Percentiles rank a stretch among this genome's conserved stretches.
These are phyloP conservation scores for Halcyon smyrnensis DNA, from an alignment of 2,797 vertebrate genomes.

Conservation along the genomic window DNA sequence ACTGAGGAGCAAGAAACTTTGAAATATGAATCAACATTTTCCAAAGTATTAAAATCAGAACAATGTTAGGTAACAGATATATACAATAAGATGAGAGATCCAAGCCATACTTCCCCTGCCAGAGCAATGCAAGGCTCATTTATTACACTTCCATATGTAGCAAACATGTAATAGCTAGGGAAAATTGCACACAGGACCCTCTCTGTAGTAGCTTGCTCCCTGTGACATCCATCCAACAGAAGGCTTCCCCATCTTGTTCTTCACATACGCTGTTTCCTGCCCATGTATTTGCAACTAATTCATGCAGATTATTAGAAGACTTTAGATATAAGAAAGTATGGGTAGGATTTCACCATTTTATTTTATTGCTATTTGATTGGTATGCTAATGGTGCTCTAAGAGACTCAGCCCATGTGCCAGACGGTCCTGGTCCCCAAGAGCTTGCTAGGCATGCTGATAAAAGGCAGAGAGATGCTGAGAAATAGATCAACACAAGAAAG, in stretches of 20 bases:
- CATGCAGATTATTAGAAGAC: background rate
- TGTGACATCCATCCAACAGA: background rate
- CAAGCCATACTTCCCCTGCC: background rate
- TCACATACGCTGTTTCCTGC: background rate
- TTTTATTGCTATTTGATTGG: background rate
- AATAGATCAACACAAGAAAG: background rate
- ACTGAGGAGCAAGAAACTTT: background rate
- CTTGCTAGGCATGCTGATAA: background rate
- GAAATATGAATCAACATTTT: background rate
- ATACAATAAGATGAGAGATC: background rate
- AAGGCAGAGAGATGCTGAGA: background rate
- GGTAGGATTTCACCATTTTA: background rate
- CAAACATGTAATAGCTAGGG: accelerated
- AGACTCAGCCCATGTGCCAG: background rate
- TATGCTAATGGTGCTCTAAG: background rate
- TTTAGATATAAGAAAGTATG: background rate
- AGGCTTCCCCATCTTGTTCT: background rate
- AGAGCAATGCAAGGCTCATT: background rate
- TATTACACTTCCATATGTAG: background rate
- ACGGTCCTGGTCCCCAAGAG: background rate
- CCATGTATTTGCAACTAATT: background rate
- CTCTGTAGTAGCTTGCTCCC: background rate
- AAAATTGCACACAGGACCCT: background rate
- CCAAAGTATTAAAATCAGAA: background rate
- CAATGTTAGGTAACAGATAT: background rate